Conservation (phyloP, 2,113 vertebrate genomes). For the Vulpes ferrilata region DNA sequence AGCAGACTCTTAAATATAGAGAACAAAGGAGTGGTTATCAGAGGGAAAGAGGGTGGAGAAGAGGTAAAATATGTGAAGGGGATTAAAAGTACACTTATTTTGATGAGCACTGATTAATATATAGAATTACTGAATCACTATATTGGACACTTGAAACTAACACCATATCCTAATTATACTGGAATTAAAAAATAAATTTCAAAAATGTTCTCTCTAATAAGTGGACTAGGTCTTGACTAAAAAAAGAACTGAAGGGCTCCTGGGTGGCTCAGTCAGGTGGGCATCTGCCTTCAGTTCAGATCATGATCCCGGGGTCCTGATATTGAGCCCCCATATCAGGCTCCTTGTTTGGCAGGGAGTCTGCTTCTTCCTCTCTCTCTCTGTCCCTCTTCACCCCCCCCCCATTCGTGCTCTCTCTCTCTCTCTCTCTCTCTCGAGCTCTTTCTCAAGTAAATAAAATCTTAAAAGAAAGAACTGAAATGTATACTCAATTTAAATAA, state of each 20-base stretch:
- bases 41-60: not conserved
- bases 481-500: not conserved
- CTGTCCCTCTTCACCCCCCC: too few relatives aligned
- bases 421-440: too few relatives aligned
- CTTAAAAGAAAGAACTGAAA: not conserved
- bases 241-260: not conserved
- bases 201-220: not conserved
- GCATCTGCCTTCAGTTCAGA: too few relatives aligned
- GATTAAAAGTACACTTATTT: not conserved
- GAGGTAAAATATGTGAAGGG: not conserved
- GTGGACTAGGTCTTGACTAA: not conserved
- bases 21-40: not conserved
- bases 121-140: not conserved
- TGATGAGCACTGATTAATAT: not conserved
- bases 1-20: not conserved
- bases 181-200: not conserved
- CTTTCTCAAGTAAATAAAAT: too few relatives aligned
- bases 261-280: too few relatives aligned
- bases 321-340: too few relatives aligned
- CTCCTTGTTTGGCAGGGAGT: too few relatives aligned
- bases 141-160: not conserved
- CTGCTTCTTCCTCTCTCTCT: too few relatives aligned
- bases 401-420: too few relatives aligned
- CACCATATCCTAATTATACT: not conserved
- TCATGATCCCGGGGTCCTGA: too few relatives aligned